Evolutionary conservation across 30 jellyfish, hydroid and myxozoan species (phyloP), one percentile per base, ranked within the genome.

Genomic region (Aurelia coerulea): DNA sequence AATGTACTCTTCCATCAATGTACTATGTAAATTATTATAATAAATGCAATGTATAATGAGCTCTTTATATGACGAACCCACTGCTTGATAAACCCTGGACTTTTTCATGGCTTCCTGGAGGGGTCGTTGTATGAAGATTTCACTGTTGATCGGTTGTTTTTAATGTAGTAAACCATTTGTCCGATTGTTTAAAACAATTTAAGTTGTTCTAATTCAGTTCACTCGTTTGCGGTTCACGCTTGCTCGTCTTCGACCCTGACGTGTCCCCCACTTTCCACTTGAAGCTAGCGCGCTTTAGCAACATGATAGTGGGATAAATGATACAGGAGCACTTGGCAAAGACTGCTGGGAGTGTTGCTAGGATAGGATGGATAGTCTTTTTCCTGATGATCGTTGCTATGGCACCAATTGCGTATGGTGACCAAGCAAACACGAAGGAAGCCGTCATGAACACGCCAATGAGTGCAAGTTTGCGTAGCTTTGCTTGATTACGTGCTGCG

Each of bases 351-450:
- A 83, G 31, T 10, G 92, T 35, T 3, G 62, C 87, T 19, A 63
- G 70, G 4, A 83, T 60, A 1, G 92, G 92, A 15, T 29, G 56
- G 19, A 76, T 73, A 4, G 23, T 41, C 58, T 51, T 73, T 42
- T 62, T 66, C 53, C 62, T 74, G 63, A 83, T 15, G 19, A 83
- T 23, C 62, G 62, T 73, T 13, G 41, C 50, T 14, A 65, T 37
- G 35, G 74, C 80, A 15, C 63, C 92, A 4, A 17, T 65, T 1
- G 92, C 92, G 60, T 83, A 83, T 31, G 92, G 92, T 34, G 92
- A 72, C 92, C 92, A 83, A 2, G 87, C 73, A 42, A 74, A 58
- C 2, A 72, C 2, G 64, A 72, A 83, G 37, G 92, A 59, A 5
- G 53, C 80, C 50, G 87, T 62, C 87, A 83, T 72, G 37, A 74